phyloP scores from a whole-genome alignment of 2,797 vertebrate genomes.

The Helostoma temminkii region DNA sequence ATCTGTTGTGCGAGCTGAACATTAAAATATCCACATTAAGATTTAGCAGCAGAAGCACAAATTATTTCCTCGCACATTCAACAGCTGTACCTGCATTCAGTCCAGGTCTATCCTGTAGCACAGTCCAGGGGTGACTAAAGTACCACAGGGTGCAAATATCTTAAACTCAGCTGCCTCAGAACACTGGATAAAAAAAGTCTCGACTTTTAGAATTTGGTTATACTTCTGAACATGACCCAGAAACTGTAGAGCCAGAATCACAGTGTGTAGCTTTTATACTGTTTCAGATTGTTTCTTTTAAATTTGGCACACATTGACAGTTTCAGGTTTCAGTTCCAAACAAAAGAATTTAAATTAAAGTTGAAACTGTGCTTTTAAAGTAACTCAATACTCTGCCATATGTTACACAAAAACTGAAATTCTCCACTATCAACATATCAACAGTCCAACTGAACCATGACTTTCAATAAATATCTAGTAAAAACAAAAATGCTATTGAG shows the following conservation, averaged over 20 bases:
- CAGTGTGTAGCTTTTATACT: slow-evolving; percentile 5
- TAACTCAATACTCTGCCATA: not conserved
- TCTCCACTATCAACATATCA: not conserved
- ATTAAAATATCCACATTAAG: no score
- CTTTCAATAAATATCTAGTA: slow-evolving; percentile 56
- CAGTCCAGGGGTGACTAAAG: not conserved
- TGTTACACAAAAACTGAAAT: not conserved
- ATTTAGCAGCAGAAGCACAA: no score
- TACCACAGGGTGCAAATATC: no score
- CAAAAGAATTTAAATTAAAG: not conserved
- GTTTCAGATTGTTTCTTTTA: not conserved
- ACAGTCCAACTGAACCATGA: slow-evolving; percentile 2
- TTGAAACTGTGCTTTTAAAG: not conserved
- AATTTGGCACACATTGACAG: slow-evolving; percentile 8
- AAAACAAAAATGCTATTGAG: slow-evolving; percentile 7
- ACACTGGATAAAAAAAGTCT: no score
- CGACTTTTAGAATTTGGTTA: no score
- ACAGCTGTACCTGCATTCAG: no score
- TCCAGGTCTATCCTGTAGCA: not conserved
- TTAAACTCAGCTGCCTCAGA: no score
- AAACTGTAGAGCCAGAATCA: not conserved
- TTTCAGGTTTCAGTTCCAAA: slow-evolving; percentile 10
- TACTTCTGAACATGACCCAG: not conserved
- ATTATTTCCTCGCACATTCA: no score
- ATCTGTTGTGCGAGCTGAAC: no score